Base-by-base conservation (phyloP, 1,140 invertebrate genomes). In the Drosophila pandora region DNA sequence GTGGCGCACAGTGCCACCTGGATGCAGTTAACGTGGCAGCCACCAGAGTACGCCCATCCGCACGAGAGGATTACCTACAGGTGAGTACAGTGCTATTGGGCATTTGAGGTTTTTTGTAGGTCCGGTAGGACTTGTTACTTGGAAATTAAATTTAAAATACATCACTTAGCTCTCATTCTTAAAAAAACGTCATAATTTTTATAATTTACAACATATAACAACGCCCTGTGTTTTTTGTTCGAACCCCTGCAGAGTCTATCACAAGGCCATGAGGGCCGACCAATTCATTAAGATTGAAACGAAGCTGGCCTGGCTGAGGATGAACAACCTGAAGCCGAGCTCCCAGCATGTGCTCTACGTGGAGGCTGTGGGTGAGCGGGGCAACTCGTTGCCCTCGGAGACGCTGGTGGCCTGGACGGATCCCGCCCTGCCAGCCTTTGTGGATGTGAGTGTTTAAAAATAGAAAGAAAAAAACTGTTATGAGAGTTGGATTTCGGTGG, bases 341-440 rank as follows among this genome's bases (percentile, higher is more conserved):
- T 95, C 95, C 0, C 95, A 96, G 91, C 96, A 96, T 91, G 94
- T 96, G 58, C 93, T 95, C 23, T 96, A 95, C 91, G 95, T 96
- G 34, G 94, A 93, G 50, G 96, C 95, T 1, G 92, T 95, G 21
- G 94, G 95, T 2, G 93, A 94, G 2, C 94, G 94, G 52, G 95
- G 95, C 0, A 93, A 93, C 55, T 96, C 95, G 8, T 83, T 94
- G 72, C 94, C 95, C 2, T 96, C 95, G 1, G 96, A 97, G 92
- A 96, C 95, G 0, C 91, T 97, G 2, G 93, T 97, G 47, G 96
- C 95, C 1, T 97, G 96, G 96, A 97, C 96, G 10, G 96, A 97
- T 92, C 96, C 96, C 1, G 96, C 96, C 1, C 95, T 96, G 89
- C 96, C 96, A 0, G 95, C 96, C 2, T 96, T 95, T 92, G 96